phyloP scores from a whole-genome alignment of 1,140 invertebrate genomes.

The Bombus terrestris region DNA sequence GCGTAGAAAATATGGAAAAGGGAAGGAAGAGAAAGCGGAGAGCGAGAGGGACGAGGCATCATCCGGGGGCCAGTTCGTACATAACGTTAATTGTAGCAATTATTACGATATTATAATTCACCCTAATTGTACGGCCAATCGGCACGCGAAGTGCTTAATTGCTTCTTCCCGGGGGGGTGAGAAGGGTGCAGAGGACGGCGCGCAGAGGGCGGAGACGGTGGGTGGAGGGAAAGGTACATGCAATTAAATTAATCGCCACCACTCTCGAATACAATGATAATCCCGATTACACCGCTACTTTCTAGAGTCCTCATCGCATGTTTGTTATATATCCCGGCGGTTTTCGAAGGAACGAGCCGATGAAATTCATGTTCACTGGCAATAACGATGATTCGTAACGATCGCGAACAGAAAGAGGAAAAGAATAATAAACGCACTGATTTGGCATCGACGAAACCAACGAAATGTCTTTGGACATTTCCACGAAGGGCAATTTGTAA shows the following conservation, averaged over 20 bases:
- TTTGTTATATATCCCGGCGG: conserved; percentile 50
- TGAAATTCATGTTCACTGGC: not conserved
- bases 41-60: not conserved
- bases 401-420: not conserved
- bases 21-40: not conserved
- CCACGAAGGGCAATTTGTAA: too few species aligned
- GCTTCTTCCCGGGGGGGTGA: conserved; percentile 53
- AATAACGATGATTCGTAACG: conserved; percentile 5
- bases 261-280: conserved; percentile 61
- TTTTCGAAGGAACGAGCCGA: conserved; percentile 20
- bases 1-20: not conserved
- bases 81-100: conserved; percentile 73
- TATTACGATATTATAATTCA: conserved; percentile 75
- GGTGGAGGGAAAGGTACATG: conserved; percentile 60
- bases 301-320: conserved; percentile 35
- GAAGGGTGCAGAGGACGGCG: not conserved
- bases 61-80: conserved; percentile 47
- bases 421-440: not conserved
- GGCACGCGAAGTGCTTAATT: conserved; percentile 73
- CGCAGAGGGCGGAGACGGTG: not conserved
- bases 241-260: conserved; percentile 70
- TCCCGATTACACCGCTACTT: conserved; percentile 49
- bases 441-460: not conserved
- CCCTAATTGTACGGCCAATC: conserved; percentile 75
- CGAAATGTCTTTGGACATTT: too few species aligned